These are phyloP conservation scores for Ochropleura leucogaster DNA, from an alignment of 2,888 invertebrate species.

Conservation along the genomic window DNA sequence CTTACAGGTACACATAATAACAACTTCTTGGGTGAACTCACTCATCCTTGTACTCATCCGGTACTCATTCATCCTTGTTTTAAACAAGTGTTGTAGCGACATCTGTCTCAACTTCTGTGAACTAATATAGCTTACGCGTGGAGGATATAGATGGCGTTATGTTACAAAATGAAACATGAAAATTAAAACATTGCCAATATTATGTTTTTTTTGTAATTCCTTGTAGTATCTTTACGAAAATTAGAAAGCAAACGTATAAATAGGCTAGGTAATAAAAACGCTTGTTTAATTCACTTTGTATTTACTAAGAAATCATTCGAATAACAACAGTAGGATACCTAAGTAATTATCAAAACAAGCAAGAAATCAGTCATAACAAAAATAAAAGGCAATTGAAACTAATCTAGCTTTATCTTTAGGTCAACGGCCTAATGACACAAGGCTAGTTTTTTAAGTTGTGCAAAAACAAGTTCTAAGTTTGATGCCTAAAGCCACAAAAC, in stretches of 20 bases:
- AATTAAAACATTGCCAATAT: neutral
- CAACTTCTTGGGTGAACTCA: neutral
- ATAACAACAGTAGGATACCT: neutral
- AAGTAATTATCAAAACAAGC: neutral
- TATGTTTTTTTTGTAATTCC: neutral
- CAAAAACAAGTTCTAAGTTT: neutral
- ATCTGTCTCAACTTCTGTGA: slow-evolving; percentile 4
- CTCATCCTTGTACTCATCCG: too few relatives aligned
- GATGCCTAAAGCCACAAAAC: neutral
- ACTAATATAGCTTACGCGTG: neutral
- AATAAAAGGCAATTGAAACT: neutral
- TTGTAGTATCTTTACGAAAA: neutral
- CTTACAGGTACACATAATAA: neutral
- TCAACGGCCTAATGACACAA: neutral
- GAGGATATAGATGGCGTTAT: slow-evolving; percentile 14
- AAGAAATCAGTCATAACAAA: neutral
- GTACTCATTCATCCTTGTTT: too few relatives aligned
- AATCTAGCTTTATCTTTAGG: neutral
- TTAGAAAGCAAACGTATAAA: too few relatives aligned
- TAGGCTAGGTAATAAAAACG: too few relatives aligned
- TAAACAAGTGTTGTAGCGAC: slow-evolving; percentile 12
- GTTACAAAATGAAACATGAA: neutral
- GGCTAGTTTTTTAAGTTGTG: neutral
- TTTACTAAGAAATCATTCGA: neutral
- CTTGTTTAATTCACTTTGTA: neutral